A percentile compares a stretch with the other conserved stretches of the same genome.
These are phyloP conservation scores for Falco berigora DNA, from an alignment of 2,797 vertebrate genomes.

Conservation along the genomic window DNA sequence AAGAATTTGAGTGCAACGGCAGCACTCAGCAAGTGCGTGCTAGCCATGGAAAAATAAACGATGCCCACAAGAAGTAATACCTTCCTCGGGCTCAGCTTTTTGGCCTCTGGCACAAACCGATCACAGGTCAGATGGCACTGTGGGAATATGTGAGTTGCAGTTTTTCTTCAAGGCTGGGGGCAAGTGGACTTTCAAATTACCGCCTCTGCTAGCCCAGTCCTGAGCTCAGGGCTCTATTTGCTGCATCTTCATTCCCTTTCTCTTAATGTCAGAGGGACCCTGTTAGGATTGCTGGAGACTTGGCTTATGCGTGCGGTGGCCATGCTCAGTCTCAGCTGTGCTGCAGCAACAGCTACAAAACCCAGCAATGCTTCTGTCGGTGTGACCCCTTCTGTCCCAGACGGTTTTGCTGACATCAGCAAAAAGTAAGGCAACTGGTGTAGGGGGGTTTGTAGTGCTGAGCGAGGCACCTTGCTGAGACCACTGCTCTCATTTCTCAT, in stretches of 20 bases:
- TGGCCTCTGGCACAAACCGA: not conserved
- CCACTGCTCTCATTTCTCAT: not conserved
- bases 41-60: not conserved
- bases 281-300: not conserved
- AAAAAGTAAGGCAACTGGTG: not conserved
- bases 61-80: not conserved
- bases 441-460: conserved; percentile 9
- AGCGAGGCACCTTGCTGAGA: not conserved
- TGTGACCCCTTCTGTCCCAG: not conserved
- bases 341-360: not conserved
- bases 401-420: not conserved
- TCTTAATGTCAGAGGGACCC: not conserved
- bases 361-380: not conserved
- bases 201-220: not conserved
- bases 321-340: not conserved
- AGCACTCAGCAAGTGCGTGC: not conserved
- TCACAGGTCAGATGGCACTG: not conserved
- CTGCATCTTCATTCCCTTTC: not conserved
- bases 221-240: not conserved
- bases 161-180: not conserved
- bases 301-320: not conserved
- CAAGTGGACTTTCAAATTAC: not conserved
- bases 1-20: not conserved
- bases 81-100: not conserved
- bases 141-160: not conserved